phyloP scores from a whole-genome alignment of 2,113 vertebrate species.

The cat (Felis catus) region DNA sequence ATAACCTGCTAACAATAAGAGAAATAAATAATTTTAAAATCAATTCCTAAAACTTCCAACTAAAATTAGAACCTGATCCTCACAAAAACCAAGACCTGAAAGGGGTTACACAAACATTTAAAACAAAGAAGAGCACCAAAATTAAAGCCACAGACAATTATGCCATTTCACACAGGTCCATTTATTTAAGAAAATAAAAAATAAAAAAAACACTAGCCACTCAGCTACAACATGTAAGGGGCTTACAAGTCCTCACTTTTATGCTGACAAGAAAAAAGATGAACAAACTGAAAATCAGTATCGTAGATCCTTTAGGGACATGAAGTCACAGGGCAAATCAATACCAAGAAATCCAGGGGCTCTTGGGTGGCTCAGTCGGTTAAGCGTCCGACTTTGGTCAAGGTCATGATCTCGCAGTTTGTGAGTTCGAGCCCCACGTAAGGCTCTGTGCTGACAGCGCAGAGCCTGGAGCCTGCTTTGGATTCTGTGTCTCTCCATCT shows the following conservation, averaged over 20 bases:
- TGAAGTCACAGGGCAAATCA: not conserved
- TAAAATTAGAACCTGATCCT: slow-evolving; percentile 26
- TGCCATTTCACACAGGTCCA: not conserved
- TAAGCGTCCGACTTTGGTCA: too few species aligned
- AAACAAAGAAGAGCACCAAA: not conserved
- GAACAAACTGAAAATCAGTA: not conserved
- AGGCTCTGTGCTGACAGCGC: too few species aligned
- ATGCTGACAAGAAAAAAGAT: not conserved
- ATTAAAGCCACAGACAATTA: not conserved
- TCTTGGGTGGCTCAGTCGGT: too few species aligned
- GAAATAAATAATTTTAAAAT: not conserved
- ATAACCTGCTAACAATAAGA: not conserved
- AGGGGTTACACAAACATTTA: not conserved
- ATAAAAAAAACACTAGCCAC: not conserved
- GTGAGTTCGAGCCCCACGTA: too few species aligned
- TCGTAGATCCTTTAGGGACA: not conserved
- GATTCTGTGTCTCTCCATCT: too few species aligned
- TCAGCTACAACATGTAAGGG: not conserved
- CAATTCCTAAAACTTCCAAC: not conserved
- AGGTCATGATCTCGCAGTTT: too few species aligned
- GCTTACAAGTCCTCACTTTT: not conserved
- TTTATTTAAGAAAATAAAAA: not conserved
- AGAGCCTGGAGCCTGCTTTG: too few species aligned
- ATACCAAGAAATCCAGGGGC: not conserved
- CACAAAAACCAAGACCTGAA: not conserved